Conservation (phyloP, 1,140 invertebrate genomes). For the Asobara japonica region DNA sequence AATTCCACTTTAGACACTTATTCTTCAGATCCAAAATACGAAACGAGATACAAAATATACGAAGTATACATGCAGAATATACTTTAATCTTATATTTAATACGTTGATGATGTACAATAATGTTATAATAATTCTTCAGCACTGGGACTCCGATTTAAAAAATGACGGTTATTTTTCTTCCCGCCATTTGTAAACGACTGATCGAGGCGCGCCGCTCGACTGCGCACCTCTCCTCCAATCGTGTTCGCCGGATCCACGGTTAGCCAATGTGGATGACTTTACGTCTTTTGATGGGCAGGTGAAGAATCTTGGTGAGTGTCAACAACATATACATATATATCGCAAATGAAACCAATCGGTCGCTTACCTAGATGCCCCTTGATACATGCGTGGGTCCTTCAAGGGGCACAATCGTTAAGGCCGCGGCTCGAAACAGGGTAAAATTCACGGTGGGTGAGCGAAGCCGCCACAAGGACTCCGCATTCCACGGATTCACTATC, state of each 20-base stretch:
- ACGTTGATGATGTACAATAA: too few relatives aligned
- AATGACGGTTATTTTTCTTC: too few relatives aligned
- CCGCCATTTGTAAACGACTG: not conserved
- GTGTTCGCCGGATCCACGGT: conserved; percentile 51
- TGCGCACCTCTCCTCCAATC: not conserved
- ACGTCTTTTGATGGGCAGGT: conserved; percentile 68
- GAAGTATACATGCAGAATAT: too few relatives aligned
- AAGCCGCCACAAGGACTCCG: conserved; percentile 60
- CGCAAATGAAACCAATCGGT: not conserved
- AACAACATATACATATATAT: conserved; percentile 48
- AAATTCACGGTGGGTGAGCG: conserved; percentile 44
- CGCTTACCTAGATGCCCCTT: not conserved
- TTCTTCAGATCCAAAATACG: too few relatives aligned
- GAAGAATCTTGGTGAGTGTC: conserved; percentile 67
- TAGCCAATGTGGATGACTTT: conserved; percentile 67
- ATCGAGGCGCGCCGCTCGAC: not conserved
- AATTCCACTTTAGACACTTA: too few relatives aligned
- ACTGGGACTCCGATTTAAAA: too few relatives aligned
- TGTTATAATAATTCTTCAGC: too few relatives aligned
- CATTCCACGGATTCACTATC: conserved; percentile 57
- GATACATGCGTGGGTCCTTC: not conserved
- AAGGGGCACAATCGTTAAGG: not conserved
- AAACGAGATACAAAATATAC: too few relatives aligned
- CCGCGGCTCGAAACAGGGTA: conserved; percentile 14
- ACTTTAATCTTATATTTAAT: too few relatives aligned